Evolutionary conservation across 2,113 vertebrate species (phyloP), one percentile per base, ranked within the genome.

Genomic region (Zapornia atra): DNA sequence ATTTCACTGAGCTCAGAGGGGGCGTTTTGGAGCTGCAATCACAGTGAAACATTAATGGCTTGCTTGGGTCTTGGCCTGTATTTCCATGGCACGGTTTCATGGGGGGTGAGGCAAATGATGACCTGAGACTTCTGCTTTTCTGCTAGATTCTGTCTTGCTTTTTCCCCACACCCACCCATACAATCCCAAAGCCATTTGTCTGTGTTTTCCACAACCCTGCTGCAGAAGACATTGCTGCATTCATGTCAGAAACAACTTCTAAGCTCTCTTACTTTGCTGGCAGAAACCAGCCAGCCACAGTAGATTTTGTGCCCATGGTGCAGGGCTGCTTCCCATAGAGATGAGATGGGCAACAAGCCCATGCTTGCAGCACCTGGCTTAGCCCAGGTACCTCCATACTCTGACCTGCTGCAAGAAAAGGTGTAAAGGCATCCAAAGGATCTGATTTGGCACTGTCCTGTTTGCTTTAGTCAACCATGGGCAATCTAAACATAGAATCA

Each of bases 41-140:
- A 34, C 80, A 78, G 15, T 21, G 34, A 87, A 94, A 92, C 33
- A 20, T 69, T 56, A 3, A 17, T 94, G 95, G 18, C 24, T 79
- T 89, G 7, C 60, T 84, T 22, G 8, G 8, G 24, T 50, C 46
- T 84, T 81, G 50, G 84, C 44, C 50, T 91, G 1, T 84, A 92
- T 96, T 95, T 71, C 88, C 94, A 79, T 68, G 76, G 80, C 88
- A 56, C 53, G 60, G 15, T 77, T 94, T 92, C 68, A 33, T 12
- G 56, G 38, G 38, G 87, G 42, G 13, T 77, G 90, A 95, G 80
- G 38, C 51, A 94, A 70, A 86, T 11, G 20, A 38, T 42, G 68
- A 88, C 68, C 46, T 0, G 24, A 86, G 31, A 94, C 72, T 88
- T 95, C 95, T 95, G 92, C 92, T 97, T 97, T 96, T 96, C 48